phyloP scores from a whole-genome alignment of 2,797 vertebrate species.

The Bovichtus diacanthus region DNA sequence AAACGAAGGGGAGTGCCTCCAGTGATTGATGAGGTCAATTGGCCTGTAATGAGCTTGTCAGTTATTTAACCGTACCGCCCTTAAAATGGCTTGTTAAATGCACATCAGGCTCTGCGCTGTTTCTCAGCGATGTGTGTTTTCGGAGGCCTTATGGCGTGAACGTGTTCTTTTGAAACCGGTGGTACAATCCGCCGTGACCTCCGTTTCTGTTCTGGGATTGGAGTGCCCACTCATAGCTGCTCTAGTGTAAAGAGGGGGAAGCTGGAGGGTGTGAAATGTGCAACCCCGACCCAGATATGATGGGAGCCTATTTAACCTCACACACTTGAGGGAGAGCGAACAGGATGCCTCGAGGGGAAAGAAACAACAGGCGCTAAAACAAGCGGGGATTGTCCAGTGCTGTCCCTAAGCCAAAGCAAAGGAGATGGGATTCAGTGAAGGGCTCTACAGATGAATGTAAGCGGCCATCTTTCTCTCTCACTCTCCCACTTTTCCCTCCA shows the following conservation, averaged over 20 bases:
- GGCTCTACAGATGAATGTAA: conserved; percentile 72
- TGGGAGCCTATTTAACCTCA: conserved; percentile 79
- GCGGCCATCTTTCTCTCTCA: conserved; percentile 43
- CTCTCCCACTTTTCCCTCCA: conserved; percentile 53
- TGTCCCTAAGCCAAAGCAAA: conserved; percentile 45
- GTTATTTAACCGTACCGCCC: conserved; percentile 54
- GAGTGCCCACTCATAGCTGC: conserved; percentile 64
- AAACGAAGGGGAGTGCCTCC: conserved; percentile 26
- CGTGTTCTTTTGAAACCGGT: conserved; percentile 29
- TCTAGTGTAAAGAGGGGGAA: conserved; percentile 49
- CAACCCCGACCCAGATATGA: conserved; percentile 66
- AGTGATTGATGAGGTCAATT: conserved; percentile 74
- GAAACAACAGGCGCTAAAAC: conserved; percentile 72
- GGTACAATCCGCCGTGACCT: conserved; percentile 48
- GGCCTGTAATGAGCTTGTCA: conserved; percentile 50
- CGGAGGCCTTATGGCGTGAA: conserved; percentile 5
- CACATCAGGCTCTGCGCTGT: conserved; percentile 32
- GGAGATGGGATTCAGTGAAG: conserved; percentile 59
- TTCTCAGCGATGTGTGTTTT: conserved; percentile 36
- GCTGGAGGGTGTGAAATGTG: conserved; percentile 19
- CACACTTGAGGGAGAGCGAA: conserved; percentile 75
- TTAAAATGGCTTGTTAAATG: conserved; percentile 71
- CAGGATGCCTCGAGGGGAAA: conserved; percentile 65
- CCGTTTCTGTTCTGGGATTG: conserved; percentile 36
- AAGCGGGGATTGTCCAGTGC: conserved; percentile 68